Conservation (phyloP, 2,113 vertebrate species). For the Takifugu flavidus region DNA sequence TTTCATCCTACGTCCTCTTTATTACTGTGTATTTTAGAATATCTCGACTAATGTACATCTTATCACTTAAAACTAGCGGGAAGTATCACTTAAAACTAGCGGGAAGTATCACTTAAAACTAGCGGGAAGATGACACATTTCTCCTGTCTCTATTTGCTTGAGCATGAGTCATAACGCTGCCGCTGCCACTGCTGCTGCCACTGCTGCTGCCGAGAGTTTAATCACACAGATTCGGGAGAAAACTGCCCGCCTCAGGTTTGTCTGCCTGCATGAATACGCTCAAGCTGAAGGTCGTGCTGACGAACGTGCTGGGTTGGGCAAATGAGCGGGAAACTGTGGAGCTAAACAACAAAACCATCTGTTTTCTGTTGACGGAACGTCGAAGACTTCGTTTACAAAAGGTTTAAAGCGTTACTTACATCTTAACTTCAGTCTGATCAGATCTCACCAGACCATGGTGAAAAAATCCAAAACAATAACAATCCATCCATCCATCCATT, state of each 20-base stretch:
- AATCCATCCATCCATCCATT: not conserved
- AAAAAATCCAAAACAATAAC: not conserved
- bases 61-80: not conserved
- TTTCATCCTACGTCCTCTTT: not conserved
- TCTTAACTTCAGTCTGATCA: not conserved
- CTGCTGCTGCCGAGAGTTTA: slow-evolving; percentile 10
- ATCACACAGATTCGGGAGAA: slow-evolving; percentile 28
- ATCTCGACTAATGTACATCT: not conserved
- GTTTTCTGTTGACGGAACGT: slow-evolving; percentile 4
- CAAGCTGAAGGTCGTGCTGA: slow-evolving; percentile 33
- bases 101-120: not conserved
- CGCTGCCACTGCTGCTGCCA: not conserved
- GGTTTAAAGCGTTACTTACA: slow-evolving; percentile 4
- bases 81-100: not conserved
- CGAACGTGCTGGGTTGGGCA: slow-evolving; percentile 12
- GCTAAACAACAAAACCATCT: slow-evolving; percentile 18
- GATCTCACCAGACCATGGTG: not conserved
- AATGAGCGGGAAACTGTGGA: slow-evolving; percentile 34
- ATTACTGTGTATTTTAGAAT: not conserved
- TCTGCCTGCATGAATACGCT: slow-evolving; percentile 24
- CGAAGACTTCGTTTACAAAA: not conserved
- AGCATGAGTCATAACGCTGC: slow-evolving; percentile 21
- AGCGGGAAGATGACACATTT: too few relatives aligned
- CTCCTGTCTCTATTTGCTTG: not conserved
- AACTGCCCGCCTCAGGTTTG: slow-evolving; percentile 29